Conservation (phyloP, 2,888 invertebrate genomes). For the Shargacucullia verbasci region DNA sequence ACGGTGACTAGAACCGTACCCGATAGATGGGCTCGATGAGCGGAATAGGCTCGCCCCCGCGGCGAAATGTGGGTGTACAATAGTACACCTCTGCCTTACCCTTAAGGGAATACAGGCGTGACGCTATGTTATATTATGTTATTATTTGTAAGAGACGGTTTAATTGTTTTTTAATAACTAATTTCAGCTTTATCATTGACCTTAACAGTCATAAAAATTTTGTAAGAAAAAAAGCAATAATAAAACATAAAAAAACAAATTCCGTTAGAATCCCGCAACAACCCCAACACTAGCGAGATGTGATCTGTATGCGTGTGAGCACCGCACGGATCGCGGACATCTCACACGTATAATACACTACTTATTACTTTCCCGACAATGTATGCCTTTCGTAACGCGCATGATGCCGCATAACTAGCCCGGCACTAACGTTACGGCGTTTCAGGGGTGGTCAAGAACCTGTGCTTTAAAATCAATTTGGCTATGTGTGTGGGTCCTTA, state of each 20-base stretch:
- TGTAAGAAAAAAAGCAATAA: background rate
- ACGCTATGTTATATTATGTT: no score
- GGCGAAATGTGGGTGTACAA: no score
- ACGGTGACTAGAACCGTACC: no score
- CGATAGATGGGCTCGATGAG: no score
- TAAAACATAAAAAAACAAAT: background rate
- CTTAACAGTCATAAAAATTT: no score
- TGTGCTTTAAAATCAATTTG: slow-evolving; percentile 48
- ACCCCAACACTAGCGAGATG: slow-evolving; percentile 47
- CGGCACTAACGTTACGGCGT: slow-evolving; percentile 48
- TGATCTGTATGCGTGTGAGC: slow-evolving; percentile 67
- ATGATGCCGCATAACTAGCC: slow-evolving; percentile 65
- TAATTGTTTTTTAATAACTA: no score
- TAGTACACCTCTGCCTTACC: no score
- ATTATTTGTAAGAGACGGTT: no score
- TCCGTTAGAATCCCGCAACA: slow-evolving; percentile 2
- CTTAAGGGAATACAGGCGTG: no score
- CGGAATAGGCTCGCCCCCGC: no score
- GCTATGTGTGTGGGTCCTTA: slow-evolving; percentile 32
- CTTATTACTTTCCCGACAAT: slow-evolving; percentile 61
- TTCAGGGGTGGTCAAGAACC: slow-evolving; percentile 50
- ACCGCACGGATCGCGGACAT: slow-evolving; percentile 59
- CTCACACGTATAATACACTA: slow-evolving; percentile 64
- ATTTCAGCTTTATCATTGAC: no score
- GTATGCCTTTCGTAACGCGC: slow-evolving; percentile 61